phyloP scores from a whole-genome alignment of 2,888 invertebrate species.

The Ochlodes sylvanus region DNA sequence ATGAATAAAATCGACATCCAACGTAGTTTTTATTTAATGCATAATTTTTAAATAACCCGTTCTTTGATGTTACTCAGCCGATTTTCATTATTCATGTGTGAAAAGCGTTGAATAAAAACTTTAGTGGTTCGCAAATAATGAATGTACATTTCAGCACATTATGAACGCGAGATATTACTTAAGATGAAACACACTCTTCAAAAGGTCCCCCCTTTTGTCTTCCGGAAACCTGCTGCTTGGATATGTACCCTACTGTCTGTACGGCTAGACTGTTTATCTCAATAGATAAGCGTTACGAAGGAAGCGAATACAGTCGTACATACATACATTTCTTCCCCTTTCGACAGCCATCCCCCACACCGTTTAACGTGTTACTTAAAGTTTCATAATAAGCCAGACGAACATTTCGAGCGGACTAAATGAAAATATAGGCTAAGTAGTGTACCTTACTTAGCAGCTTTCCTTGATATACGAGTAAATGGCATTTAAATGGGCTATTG shows the following conservation, averaged over 20 bases:
- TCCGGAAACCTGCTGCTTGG: conserved; percentile 31
- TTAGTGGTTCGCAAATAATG: too few species aligned
- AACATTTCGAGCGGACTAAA: conserved; percentile 9
- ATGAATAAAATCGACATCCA: too few species aligned
- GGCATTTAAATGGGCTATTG: conserved; percentile 28
- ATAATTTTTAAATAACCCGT: too few species aligned
- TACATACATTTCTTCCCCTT: conserved; percentile 36
- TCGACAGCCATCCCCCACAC: conserved; percentile 11
- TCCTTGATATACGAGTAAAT: conserved; percentile 30
- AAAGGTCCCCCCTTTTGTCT: conserved; percentile 29
- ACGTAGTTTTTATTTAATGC: too few species aligned
- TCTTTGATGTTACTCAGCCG: too few species aligned
- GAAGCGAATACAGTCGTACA: conserved; percentile 36
- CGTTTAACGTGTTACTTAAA: conserved; percentile 12
- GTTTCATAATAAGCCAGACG: conserved; percentile 26
- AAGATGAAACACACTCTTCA: conserved; percentile 28
- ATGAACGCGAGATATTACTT: conserved; percentile 27
- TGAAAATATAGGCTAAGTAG: conserved; percentile 29
- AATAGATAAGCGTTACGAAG: conserved; percentile 36
- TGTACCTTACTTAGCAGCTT: conserved; percentile 29
- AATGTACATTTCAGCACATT: conserved; percentile 2
- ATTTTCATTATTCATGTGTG: too few species aligned
- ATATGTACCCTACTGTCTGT: conserved; percentile 36
- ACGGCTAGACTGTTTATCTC: conserved; percentile 38
- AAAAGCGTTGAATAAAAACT: too few species aligned